Evolutionary conservation across 30 jellyfish, hydroid and myxozoan species (phyloP).

Genomic region (Euphysa ruthae): DNA sequence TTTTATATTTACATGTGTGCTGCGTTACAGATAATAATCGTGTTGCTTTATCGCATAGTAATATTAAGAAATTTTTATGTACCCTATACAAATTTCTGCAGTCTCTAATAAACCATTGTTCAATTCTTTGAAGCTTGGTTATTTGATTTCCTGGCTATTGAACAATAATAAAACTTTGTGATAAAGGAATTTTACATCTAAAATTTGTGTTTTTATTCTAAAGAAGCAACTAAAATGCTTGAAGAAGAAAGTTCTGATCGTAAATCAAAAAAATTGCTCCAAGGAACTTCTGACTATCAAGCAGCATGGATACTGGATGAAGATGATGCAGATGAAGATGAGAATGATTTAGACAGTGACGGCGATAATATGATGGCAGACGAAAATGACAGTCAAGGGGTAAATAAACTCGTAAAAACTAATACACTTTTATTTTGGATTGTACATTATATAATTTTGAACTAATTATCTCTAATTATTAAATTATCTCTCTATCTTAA

Average conservation of each 20-base stretch:
- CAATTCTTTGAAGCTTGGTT: no score
- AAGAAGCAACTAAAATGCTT: conserved; percentile 13
- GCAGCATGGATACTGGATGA: conserved; percentile 88
- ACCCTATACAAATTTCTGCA: no score
- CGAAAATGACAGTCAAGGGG: conserved; percentile 24
- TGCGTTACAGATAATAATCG: no score
- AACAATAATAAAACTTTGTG: no score
- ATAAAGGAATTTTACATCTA: neutral
- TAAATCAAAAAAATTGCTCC: conserved; percentile 21
- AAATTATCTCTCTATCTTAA: no score
- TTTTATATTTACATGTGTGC: no score
- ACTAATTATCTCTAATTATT: neutral
- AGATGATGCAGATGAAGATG: conserved; percentile 41
- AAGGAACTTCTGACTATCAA: conserved; percentile 90
- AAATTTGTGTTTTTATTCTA: neutral
- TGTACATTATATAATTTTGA: neutral
- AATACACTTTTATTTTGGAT: neutral
- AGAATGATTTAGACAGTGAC: conserved; percentile 17
- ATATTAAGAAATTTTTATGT: no score
- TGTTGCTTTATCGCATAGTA: no score
- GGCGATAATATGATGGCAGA: conserved; percentile 29
- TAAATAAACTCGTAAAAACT: neutral
- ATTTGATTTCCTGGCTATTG: no score
- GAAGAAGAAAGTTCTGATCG: conserved; percentile 26
- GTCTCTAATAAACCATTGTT: no score